Conservation (phyloP, 2,113 vertebrate species). For the Syrrhaptes paradoxus region DNA sequence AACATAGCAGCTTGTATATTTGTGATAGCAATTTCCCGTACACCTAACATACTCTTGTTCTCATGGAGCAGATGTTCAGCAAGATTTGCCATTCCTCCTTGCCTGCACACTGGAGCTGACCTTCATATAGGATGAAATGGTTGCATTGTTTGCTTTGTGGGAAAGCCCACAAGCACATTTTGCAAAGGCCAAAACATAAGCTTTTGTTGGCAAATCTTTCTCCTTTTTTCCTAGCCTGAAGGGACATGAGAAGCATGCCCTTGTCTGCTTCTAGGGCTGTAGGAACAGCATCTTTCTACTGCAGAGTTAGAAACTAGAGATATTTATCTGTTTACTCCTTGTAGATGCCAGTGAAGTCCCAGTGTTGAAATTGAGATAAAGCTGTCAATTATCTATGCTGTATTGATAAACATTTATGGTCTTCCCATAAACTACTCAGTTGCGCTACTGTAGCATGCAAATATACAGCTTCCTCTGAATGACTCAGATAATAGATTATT, state of each 20-base stretch:
- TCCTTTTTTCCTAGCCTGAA: slow-evolving; percentile 25
- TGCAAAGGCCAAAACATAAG: neutral
- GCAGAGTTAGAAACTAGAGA: neutral
- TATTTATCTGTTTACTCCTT: neutral
- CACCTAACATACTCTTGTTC: neutral
- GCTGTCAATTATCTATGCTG: neutral
- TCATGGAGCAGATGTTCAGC: neutral
- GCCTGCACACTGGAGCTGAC: neutral
- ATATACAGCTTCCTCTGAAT: neutral
- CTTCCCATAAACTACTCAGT: neutral
- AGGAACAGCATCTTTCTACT: neutral
- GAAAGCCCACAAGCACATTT: neutral
- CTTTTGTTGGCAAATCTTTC: neutral
- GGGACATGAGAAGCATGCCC: neutral
- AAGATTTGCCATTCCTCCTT: neutral
- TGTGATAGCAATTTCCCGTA: fast-evolving
- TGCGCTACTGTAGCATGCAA: neutral
- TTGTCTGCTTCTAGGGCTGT: neutral
- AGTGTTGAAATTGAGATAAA: neutral
- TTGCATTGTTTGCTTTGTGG: neutral
- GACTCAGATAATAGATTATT: neutral
- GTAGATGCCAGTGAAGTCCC: neutral
- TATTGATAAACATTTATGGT: neutral
- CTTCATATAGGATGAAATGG: neutral
- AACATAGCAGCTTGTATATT: neutral